Percentiles rank a stretch among this genome's conserved stretches.
phyloP scores from a whole-genome alignment of 2,113 vertebrate genomes.

The Strix uralensis region DNA sequence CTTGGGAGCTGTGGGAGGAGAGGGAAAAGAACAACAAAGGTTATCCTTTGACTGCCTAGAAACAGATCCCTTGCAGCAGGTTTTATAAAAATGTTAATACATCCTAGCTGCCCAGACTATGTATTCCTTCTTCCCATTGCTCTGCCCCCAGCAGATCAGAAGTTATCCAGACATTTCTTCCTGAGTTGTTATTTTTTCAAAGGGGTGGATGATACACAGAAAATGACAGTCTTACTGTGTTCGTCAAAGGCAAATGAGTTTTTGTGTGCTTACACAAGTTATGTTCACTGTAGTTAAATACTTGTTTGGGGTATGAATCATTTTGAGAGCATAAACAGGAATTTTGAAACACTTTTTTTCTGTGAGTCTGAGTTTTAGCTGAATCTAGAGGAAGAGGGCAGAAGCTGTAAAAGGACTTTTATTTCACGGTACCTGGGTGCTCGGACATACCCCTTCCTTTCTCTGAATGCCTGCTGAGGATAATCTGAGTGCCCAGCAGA shows the following conservation, averaged over 20 bases:
- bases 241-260: background rate
- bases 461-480: background rate
- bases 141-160: background rate
- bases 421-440: accelerated
- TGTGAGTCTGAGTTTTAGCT: background rate
- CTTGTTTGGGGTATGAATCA: background rate
- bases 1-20: background rate
- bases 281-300: accelerated
- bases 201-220: accelerated
- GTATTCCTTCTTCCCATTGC: background rate
- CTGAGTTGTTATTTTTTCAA: background rate
- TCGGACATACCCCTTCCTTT: accelerated
- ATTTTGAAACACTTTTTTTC: background rate
- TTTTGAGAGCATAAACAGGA: background rate
- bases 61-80: background rate
- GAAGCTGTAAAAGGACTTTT: background rate
- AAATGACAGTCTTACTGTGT: background rate
- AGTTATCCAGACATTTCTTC: background rate
- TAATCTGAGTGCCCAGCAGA: slow-evolving; percentile 54
- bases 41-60: background rate
- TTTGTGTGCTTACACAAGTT: background rate
- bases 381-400: background rate
- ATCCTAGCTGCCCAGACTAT: background rate
- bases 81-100: background rate
- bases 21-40: background rate